phyloP scores from a whole-genome alignment of 2,888 invertebrate species.

The Zeuzera pyrina region DNA sequence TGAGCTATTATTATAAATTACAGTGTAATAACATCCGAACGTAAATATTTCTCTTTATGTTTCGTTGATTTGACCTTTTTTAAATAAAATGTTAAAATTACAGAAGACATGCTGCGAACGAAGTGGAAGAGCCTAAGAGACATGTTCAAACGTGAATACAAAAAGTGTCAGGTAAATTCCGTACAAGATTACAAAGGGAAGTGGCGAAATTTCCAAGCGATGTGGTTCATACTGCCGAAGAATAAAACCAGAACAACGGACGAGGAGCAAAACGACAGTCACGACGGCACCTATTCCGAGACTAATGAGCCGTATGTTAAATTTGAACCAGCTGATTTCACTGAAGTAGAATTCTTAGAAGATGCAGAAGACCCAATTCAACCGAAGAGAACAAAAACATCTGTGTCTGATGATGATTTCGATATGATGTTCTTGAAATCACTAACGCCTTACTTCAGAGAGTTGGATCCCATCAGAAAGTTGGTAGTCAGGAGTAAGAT shows the following conservation, averaged over 20 bases:
- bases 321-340: not conserved
- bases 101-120: conserved; percentile 27
- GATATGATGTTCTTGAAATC: conserved; percentile 44
- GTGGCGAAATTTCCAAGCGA: conserved; percentile 31
- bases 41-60: no score
- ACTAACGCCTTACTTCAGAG: conserved; percentile 34
- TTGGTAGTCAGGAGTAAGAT: conserved; percentile 39
- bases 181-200: conserved; percentile 24
- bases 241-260: conserved; percentile 10
- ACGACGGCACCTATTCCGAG: not conserved
- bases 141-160: conserved; percentile 29
- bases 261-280: not conserved
- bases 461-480: conserved; percentile 35
- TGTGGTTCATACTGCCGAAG: conserved; percentile 25
- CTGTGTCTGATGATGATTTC: conserved; percentile 30
- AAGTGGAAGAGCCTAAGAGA: conserved; percentile 47
- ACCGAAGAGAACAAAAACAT: not conserved
- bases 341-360: not conserved
- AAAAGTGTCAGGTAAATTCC: conserved; percentile 14
- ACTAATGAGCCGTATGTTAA: not conserved
- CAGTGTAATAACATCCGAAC: no score
- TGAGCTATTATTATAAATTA: no score
- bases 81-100: conserved; percentile 11
- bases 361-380: not conserved
- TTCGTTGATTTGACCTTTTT: no score